phyloP scores from a whole-genome alignment of 2,113 vertebrate genomes.

The Oceanites oceanicus region DNA sequence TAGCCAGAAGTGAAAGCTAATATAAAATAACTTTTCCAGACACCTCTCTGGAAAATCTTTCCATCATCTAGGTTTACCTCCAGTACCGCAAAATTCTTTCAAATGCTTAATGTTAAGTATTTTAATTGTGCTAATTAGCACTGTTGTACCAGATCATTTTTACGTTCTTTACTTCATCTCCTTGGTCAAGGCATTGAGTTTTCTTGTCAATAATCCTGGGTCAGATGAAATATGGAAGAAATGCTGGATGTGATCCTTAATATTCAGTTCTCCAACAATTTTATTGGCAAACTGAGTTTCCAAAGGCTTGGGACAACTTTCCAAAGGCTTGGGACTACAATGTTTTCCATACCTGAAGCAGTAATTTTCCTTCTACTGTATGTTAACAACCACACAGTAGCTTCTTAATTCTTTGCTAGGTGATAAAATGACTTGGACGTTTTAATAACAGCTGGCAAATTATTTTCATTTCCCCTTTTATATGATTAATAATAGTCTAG shows the following conservation, averaged over 20 bases:
- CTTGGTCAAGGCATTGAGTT: not conserved
- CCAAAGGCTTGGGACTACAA: not conserved
- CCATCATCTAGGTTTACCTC: not conserved
- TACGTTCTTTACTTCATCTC: not conserved
- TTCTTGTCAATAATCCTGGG: not conserved
- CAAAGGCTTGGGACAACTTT: not conserved
- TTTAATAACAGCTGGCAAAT: conserved; percentile 35
- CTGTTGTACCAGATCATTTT: not conserved
- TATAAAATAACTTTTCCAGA: not conserved
- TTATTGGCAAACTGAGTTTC: not conserved
- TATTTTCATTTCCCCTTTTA: conserved; percentile 16
- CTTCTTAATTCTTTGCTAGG: not conserved
- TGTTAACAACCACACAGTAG: not conserved
- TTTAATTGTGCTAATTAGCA: not conserved
- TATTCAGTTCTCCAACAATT: not conserved
- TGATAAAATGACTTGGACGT: not conserved
- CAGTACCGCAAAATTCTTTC: not conserved
- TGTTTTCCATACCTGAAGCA: not conserved
- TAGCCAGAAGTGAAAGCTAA: not conserved
- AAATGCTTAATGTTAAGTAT: not conserved
- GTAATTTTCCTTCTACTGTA: not conserved
- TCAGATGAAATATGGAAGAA: not conserved
- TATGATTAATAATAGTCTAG: not conserved
- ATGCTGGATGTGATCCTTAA: not conserved
- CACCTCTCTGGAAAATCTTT: not conserved